Evolutionary conservation across 2,113 vertebrate genomes (phyloP).

Genomic region (Onychorhynchus coronatus): DNA sequence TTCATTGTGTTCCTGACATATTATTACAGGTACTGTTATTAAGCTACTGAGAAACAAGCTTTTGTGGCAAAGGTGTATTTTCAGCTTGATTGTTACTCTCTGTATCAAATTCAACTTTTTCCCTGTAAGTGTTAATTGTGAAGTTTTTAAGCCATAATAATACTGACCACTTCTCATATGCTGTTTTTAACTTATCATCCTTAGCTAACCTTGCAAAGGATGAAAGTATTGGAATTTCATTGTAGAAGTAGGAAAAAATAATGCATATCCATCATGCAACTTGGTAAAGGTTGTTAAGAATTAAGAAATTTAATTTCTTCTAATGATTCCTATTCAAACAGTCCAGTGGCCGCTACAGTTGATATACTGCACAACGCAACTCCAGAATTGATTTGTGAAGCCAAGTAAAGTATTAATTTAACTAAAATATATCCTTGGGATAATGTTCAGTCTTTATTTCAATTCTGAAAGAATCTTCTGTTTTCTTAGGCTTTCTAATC

Average conservation of each 20-base stretch:
- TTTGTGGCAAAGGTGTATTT: background rate
- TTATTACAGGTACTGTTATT: background rate
- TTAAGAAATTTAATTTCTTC: background rate
- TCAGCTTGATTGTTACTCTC: background rate
- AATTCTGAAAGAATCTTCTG: background rate
- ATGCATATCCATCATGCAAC: background rate
- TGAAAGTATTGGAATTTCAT: background rate
- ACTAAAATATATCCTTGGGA: background rate
- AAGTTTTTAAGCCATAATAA: rapidly evolving
- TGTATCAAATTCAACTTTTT: background rate
- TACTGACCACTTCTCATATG: background rate
- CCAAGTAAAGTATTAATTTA: background rate
- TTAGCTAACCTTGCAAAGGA: background rate
- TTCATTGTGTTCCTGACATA: background rate
- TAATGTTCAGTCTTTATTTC: background rate
- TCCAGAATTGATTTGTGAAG: background rate
- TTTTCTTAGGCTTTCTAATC: background rate
- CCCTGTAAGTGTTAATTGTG: background rate
- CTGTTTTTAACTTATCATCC: background rate
- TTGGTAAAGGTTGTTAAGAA: background rate
- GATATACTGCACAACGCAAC: background rate
- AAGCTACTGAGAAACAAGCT: background rate
- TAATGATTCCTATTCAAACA: background rate
- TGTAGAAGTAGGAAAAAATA: background rate
- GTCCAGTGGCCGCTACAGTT: background rate